These are phyloP conservation scores for Marasmarcha lunaedactyla DNA, from an alignment of 2,888 invertebrate species.

Conservation along the genomic window DNA sequence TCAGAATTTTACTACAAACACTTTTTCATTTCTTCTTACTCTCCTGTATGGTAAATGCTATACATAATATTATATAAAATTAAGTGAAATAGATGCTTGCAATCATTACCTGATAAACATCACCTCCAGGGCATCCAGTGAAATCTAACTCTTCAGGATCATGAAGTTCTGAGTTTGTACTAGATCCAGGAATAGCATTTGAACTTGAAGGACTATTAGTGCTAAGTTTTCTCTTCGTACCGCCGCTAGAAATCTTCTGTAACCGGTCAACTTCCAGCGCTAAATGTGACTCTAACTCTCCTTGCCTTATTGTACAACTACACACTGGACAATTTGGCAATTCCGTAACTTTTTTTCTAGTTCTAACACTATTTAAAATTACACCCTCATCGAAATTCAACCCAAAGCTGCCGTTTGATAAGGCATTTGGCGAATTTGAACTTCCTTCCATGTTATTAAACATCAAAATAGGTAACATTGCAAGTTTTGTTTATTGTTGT, in stretches of 20 bases:
- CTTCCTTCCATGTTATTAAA: slow-evolving; percentile 59
- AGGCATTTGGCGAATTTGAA: slow-evolving; percentile 37
- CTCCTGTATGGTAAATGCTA: too few relatives aligned
- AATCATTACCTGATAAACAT: slow-evolving; percentile 51
- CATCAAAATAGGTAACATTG: slow-evolving; percentile 57
- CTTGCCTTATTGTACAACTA: slow-evolving; percentile 83
- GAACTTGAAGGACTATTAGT: slow-evolving; percentile 28
- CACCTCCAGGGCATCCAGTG: slow-evolving; percentile 49
- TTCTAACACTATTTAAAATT: slow-evolving; percentile 62
- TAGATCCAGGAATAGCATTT: slow-evolving; percentile 35
- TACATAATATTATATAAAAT: too few relatives aligned
- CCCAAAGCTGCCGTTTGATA: slow-evolving; percentile 30
- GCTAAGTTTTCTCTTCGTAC: slow-evolving; percentile 48
- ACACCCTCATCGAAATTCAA: slow-evolving; percentile 48
- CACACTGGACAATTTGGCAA: slow-evolving; percentile 90
- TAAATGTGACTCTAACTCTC: slow-evolving; percentile 88
- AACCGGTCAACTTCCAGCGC: slow-evolving; percentile 76
- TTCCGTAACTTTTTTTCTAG: slow-evolving; percentile 73
- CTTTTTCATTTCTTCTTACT: too few relatives aligned
- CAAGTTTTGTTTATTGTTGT: slow-evolving; percentile 25
- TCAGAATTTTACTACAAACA: too few relatives aligned
- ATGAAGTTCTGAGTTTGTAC: slow-evolving; percentile 30
- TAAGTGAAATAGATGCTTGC: too few relatives aligned
- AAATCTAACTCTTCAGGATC: slow-evolving; percentile 46
- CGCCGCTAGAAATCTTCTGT: slow-evolving; percentile 39